Percentiles rank a stretch among this genome's conserved stretches.
Evolutionary conservation across 53 echinoderm and acorn worm genomes (phyloP).

Genomic region (Hippasteria phrygiana): DNA sequence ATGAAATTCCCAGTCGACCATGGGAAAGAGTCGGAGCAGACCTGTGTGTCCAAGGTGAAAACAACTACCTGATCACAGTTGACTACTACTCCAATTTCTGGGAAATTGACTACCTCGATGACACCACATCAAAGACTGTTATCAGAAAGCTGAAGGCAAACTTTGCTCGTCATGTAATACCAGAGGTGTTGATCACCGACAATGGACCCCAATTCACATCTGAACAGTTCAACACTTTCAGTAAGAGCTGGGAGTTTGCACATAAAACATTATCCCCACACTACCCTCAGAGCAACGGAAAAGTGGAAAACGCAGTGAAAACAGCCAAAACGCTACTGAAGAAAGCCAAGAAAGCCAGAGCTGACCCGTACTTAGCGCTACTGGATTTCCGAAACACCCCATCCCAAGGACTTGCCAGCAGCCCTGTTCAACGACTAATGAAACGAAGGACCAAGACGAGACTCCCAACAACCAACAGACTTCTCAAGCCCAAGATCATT

Average conservation of each 20-base stretch:
- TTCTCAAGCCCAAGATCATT: slow-evolving; percentile 49
- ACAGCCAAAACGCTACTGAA: slow-evolving; percentile 64
- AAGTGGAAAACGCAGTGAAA: slow-evolving; percentile 69
- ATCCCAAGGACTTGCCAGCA: slow-evolving; percentile 43
- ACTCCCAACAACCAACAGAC: slow-evolving; percentile 15
- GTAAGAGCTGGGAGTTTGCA: slow-evolving; percentile 55
- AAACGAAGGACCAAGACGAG: slow-evolving; percentile 50
- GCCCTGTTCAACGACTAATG: slow-evolving; percentile 73
- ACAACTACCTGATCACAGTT: slow-evolving; percentile 64
- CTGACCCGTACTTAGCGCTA: slow-evolving; percentile 72
- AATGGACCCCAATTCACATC: slow-evolving; percentile 70
- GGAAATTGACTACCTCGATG: slow-evolving; percentile 57
- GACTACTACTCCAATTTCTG: slow-evolving; percentile 67
- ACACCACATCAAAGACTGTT: slow-evolving; percentile 60
- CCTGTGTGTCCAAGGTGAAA: slow-evolving; percentile 31
- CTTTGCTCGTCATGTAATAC: slow-evolving; percentile 73
- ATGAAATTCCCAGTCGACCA: slow-evolving; percentile 54
- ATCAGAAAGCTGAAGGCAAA: slow-evolving; percentile 70
- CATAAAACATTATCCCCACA: slow-evolving; percentile 69
- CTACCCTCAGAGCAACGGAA: slow-evolving; percentile 68
- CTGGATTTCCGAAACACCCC: slow-evolving; percentile 71
- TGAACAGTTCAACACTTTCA: slow-evolving; percentile 56
- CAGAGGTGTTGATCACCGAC: slow-evolving; percentile 59
- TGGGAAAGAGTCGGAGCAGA: slow-evolving; percentile 67
- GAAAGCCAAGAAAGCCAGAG: slow-evolving; percentile 59